Base-by-base conservation (phyloP, 2,797 vertebrate species). In the Phyllotis vaccarum region DNA sequence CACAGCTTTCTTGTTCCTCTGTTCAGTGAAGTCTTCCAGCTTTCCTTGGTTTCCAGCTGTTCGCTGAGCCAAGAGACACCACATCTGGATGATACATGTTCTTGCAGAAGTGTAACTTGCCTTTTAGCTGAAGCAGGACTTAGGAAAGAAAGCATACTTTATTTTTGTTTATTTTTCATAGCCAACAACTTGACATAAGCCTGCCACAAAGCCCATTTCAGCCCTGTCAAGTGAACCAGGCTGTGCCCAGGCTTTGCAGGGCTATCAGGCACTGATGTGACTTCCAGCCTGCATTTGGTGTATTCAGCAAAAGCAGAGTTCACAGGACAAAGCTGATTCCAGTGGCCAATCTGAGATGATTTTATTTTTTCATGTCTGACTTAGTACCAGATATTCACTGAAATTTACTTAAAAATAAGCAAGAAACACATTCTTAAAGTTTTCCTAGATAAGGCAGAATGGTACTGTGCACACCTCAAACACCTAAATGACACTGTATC, bases 361-460 rank as follows among this genome's bases (percentile, higher is more conserved):
- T 86, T 86, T 34, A 27, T 52, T 68, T 34, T 46, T 54, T 72
- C 21, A 29, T 46, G 2, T 81, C 21, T 56, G 49, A 95, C 27
- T 37, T 66, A 3, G 1, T 14, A n/a, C 78, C 60, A 54, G 56
- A 40, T 8, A 37, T 6, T 54, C 43, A 54, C 3, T 68, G 27
- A 91, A 56, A 90, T 93, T 90, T 91, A 11, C 14, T 95, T 89
- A 72, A 88, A 90, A 54, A 66, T 56, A 68, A 89, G 66, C 83
- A 81, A 81, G 89, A 87, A 11, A 2, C 43, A 3, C 6, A 85
- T 2, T 75, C 3, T 62, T 79, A 13, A 16, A n/a, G 56, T 64
- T 83, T 70, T 56, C 72, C 31, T 74, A 78, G 31, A 37, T 60
- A 74, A 90, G 68, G 49, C 52, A 56, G 60, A 92, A 14, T 34